A percentile compares a stretch with the other conserved stretches of the same genome.
These are phyloP conservation scores for Drosophila putrida DNA, from an alignment of 2,888 invertebrate genomes.

Conservation along the genomic window DNA sequence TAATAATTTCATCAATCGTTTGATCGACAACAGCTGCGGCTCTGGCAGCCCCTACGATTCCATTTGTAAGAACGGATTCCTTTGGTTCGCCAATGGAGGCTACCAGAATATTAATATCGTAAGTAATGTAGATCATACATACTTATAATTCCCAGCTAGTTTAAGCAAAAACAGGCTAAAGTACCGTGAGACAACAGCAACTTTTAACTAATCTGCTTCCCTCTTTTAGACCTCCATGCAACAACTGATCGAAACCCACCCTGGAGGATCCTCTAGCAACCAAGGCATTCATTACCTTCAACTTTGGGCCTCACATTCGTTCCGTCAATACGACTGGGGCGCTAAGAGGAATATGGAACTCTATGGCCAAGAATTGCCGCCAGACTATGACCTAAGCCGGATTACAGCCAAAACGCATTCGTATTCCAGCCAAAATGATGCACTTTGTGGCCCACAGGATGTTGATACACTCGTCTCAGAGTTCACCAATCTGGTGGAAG, in stretches of 20 bases:
- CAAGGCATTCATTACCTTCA: conserved; percentile 82
- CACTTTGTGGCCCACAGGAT: conserved; percentile 75
- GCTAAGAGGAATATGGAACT: conserved; percentile 62
- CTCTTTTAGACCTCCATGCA: conserved; percentile 64
- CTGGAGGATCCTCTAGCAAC: conserved; percentile 80
- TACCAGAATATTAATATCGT: conserved; percentile 75
- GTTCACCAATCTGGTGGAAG: conserved; percentile 61
- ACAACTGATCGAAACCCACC: conserved; percentile 77
- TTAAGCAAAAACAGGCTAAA: background rate
- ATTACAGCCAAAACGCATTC: conserved; percentile 75
- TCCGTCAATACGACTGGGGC: conserved; percentile 82
- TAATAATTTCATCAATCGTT: conserved; percentile 66
- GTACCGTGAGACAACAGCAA: background rate
- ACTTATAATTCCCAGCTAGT: background rate
- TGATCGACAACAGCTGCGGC: conserved; percentile 72
- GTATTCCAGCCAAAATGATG: conserved; percentile 80
- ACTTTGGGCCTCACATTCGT: conserved; percentile 62
- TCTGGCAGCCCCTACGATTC: conserved; percentile 37
- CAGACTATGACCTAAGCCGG: conserved; percentile 76
- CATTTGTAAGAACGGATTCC: conserved; percentile 70
- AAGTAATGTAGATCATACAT: conserved; percentile 9
- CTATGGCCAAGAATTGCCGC: conserved; percentile 74
- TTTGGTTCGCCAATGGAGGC: conserved; percentile 73
- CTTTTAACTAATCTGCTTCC: background rate
- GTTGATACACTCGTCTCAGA: conserved; percentile 71